Evolutionary conservation across 2,797 vertebrate species (phyloP), one percentile per base, ranked within the genome.

Genomic region (Hippopotamyrus pictus): DNA sequence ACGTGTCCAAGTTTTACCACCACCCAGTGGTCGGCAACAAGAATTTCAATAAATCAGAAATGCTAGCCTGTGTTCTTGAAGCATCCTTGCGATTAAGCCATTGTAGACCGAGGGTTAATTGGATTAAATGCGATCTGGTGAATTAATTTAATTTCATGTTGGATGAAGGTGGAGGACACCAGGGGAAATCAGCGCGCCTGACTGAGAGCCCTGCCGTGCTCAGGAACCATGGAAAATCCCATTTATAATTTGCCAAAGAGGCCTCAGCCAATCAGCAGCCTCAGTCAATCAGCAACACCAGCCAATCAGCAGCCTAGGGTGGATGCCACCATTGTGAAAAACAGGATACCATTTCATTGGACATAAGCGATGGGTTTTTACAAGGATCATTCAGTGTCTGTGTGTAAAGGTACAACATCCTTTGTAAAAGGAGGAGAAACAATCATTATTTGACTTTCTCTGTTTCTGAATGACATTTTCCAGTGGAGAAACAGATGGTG

Each of bases 91-190:
- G 88, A 90, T 89, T 89, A 88, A 91, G 88, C 53, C 89, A 83
- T 89, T 91, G 86, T 86, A 88, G 85, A 86, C 12, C 84, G 57
- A 25, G 59, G 88, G 90, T 88, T 92, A 91, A 93, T 93, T 92
- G 90, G 86, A 91, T 85, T 92, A 89, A 93, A 89, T 79, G 90
- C 91, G 29, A 88, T 90, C 89, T 79, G 90, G 91, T 92, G 90
- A 92, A 85, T 89, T 92, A 92, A 92, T 93, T 84, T 84, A 90
- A 93, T 92, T 93, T 94, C 88, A 89, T 90, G 54, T 84, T 91
- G 90, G 92, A 92, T 93, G 91, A 89, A 91, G 92, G 90, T 57
- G 85, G 90, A 87, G 84, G 91, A 90, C 90, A 87, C 92, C 89
- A 90, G 92, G 92, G 90, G 92, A 90, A 82, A 92, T 90, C 88